A percentile compares a stretch with the other conserved stretches of the same genome.
Evolutionary conservation across 1,140 invertebrate species (phyloP).

Genomic region (Drosophila pandora): DNA sequence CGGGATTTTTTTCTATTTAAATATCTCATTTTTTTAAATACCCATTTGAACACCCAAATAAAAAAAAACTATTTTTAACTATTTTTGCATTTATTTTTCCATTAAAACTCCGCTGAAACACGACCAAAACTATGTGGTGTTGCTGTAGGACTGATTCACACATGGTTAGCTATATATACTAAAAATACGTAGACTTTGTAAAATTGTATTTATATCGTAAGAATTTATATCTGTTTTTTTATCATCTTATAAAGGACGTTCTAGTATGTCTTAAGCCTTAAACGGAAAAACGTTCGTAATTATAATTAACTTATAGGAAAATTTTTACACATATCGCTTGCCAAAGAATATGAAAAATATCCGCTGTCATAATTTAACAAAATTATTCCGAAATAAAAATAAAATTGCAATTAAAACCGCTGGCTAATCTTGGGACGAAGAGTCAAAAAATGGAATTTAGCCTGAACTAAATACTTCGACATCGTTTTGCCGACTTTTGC

Average conservation of each 20-base stretch:
- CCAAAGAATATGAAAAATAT: constrained; percentile 24
- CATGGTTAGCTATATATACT: constrained; percentile 47
- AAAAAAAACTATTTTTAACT: constrained; percentile 20
- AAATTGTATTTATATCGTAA: constrained; percentile 47
- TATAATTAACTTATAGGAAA: constrained; percentile 38
- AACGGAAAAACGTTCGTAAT: constrained; percentile 32
- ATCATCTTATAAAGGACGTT: constrained; percentile 40
- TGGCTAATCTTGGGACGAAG: constrained; percentile 17
- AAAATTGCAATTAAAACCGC: constrained; percentile 72
- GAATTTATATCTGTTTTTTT: constrained; percentile 5
- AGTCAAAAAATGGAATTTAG: constrained; percentile 73
- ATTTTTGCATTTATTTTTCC: constrained; percentile 59
- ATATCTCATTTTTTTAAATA: no score
- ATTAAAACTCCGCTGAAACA: constrained; percentile 69
- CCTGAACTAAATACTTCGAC: constrained; percentile 63
- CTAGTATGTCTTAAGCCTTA: constrained; percentile 54
- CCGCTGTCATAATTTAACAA: constrained; percentile 58
- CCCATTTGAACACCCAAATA: neutral
- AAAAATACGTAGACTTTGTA: constrained; percentile 57
- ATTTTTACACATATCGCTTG: constrained; percentile 55
- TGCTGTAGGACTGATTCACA: constrained; percentile 42
- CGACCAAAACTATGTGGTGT: constrained; percentile 48
- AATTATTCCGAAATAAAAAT: constrained; percentile 71
- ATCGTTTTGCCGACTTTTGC: constrained; percentile 60
- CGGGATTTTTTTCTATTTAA: no score